A percentile compares a stretch with the other conserved stretches of the same genome.
phyloP scores from a whole-genome alignment of 2,113 vertebrate genomes.

The Etheostoma cragini region DNA sequence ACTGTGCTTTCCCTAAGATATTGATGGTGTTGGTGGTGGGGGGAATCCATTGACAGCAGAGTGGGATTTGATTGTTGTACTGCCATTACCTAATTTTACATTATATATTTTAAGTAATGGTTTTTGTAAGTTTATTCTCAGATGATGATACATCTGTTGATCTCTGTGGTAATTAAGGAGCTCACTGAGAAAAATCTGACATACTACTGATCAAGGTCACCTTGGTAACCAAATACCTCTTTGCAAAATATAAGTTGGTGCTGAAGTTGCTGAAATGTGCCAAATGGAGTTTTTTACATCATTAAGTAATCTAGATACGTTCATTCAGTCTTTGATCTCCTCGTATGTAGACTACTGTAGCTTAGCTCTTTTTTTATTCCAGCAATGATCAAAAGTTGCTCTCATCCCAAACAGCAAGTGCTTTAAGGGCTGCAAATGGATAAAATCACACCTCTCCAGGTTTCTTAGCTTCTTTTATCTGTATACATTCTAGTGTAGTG shows the following conservation, averaged over 20 bases:
- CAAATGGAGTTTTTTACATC: not conserved
- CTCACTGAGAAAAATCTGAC: not conserved
- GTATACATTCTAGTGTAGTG: not conserved
- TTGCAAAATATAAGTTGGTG: too few relatives aligned
- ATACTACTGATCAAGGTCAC: too few relatives aligned
- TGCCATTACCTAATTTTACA: not conserved
- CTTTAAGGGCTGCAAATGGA: not conserved
- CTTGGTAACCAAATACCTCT: too few relatives aligned
- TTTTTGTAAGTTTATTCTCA: not conserved
- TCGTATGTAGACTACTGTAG: not conserved
- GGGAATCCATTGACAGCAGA: not conserved
- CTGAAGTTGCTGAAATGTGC: too few relatives aligned
- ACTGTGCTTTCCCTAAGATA: constrained; percentile 9
- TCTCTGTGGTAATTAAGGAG: not conserved
- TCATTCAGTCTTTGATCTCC: constrained; percentile 7
- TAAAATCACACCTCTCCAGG: not conserved
- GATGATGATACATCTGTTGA: not conserved
- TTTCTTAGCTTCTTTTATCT: not conserved
- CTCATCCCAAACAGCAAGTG: not conserved
- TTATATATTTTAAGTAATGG: not conserved
- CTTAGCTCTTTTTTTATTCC: constrained; percentile 29
- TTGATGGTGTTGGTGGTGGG: not conserved
- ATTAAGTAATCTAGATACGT: not conserved
- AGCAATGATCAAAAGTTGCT: not conserved
- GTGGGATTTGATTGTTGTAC: not conserved